Base-by-base conservation (phyloP, 2,113 vertebrate genomes). In the Myotis davidii region DNA sequence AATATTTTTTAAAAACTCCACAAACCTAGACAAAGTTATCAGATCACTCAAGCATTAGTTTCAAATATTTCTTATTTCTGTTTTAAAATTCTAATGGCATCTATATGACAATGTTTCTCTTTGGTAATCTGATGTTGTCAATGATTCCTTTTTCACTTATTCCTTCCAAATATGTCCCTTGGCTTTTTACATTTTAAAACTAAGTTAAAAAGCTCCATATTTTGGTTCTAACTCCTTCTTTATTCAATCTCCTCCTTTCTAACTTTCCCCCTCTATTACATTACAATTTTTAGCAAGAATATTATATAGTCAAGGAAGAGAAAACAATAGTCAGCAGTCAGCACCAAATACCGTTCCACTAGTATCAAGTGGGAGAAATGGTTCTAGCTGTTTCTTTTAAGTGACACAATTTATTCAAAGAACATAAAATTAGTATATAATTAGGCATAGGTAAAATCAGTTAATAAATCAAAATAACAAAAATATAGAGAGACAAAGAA, bases 1-100 rank as follows among this genome's bases (percentile, higher is more conserved):
- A 81, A 45, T 74, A 77, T 88, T 93, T 25, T 25, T 84, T 5
- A 76, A 96, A 90, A 92, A 77, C 14, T 78, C 4, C 48, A 77
- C 20, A 76, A 52, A 45, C 4, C n/a, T 25, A 64, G 70, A 76
- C 32, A 82, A 95, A 95, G 77, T 25, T 7, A 79, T 1, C 4
- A 23, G n/a, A 54, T 90, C 45, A 64, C 23, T 59, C 16, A 70
- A 74, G 34, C 6, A 34, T 42, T 81, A 54, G 12, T 85, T 84
- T 54, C 48, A 76, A 92, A 89, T 16, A n/a, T 85, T 25, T 87
- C 59, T 37, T n/a, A 0, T 74, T 7, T 50, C 64, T 82, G 25
- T 84, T 78, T 8, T 67, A 69, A 87, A 91, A 70, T 45, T 89
- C 48, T 74, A 81, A 89, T 0, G 9, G 1, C 2, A 64, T 65